Evolutionary conservation across 2,113 vertebrate genomes (phyloP).

Genomic region (Podilymbus podiceps): DNA sequence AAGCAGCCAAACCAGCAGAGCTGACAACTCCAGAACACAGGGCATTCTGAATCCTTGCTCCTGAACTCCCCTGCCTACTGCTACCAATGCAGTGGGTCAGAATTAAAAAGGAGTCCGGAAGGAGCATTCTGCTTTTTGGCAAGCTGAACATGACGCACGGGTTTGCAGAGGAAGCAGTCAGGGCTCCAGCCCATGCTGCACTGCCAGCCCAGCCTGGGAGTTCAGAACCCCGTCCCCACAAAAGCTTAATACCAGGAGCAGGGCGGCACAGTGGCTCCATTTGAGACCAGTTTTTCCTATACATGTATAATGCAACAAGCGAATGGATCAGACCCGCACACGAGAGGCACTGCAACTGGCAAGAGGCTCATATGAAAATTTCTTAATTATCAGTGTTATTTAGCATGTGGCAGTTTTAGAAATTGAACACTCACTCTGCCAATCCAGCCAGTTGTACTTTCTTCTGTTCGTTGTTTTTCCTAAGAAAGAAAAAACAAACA

Average conservation of each 20-base stretch:
- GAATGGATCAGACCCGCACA: not conserved
- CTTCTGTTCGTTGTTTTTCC: slow-evolving; percentile 71
- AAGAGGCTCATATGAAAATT: not conserved
- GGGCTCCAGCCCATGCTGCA: not conserved
- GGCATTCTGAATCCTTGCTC: not conserved
- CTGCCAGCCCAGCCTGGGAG: not conserved
- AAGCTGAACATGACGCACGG: not conserved
- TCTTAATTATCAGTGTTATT: not conserved
- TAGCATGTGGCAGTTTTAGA: not conserved
- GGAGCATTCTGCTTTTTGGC: not conserved
- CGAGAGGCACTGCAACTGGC: not conserved
- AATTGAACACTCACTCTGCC: slow-evolving; percentile 86
- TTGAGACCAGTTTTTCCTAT: not conserved
- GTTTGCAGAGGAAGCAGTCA: not conserved
- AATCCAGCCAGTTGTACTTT: slow-evolving; percentile 89
- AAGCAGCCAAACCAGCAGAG: not conserved
- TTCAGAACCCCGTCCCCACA: not conserved
- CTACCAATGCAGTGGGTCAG: not conserved
- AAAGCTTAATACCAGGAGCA: rapidly evolving
- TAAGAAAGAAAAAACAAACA: slow-evolving; percentile 42
- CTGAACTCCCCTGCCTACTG: not conserved
- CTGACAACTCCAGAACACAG: not conserved
- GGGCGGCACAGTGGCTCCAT: rapidly evolving
- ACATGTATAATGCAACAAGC: not conserved
- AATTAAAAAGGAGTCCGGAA: not conserved